Evolutionary conservation across 2,888 invertebrate species (phyloP).

Genomic region (Macrosiphum euphorbiae): DNA sequence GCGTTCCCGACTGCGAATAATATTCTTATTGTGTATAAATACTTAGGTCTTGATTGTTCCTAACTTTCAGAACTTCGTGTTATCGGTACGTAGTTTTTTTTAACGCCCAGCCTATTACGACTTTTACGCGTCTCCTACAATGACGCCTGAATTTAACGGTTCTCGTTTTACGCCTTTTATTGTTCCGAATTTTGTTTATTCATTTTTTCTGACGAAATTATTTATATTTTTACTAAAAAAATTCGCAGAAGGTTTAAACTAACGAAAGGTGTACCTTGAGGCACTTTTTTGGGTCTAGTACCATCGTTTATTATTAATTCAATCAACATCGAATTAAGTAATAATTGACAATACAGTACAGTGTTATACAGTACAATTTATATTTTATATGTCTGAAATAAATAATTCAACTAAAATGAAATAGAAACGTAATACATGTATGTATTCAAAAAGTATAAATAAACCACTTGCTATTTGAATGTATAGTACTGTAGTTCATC

Average conservation of each 20-base stretch:
- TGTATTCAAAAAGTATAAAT: not conserved
- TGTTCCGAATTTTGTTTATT: not conserved
- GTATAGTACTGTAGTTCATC: not conserved
- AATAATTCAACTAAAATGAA: no score
- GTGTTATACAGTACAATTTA: no score
- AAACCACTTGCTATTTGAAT: not conserved
- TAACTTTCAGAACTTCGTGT: not conserved
- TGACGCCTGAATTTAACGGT: slow-evolving; percentile 5
- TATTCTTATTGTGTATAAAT: not conserved
- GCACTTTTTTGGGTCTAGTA: not conserved
- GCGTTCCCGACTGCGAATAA: not conserved
- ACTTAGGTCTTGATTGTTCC: not conserved
- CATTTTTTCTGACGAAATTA: not conserved
- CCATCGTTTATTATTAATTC: not conserved
- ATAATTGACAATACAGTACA: not conserved
- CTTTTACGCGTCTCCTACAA: not conserved
- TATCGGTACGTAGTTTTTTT: not conserved
- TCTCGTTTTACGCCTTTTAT: not conserved
- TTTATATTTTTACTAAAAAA: not conserved
- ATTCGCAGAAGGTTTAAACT: not conserved
- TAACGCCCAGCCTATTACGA: not conserved
- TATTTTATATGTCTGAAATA: no score
- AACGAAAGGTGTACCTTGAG: not conserved
- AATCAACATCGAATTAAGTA: not conserved
- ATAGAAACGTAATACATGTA: not conserved